A percentile compares a stretch with the other conserved stretches of the same genome.
These are phyloP conservation scores for Channa striata DNA, from an alignment of 2,797 vertebrate genomes.

Conservation along the genomic window DNA sequence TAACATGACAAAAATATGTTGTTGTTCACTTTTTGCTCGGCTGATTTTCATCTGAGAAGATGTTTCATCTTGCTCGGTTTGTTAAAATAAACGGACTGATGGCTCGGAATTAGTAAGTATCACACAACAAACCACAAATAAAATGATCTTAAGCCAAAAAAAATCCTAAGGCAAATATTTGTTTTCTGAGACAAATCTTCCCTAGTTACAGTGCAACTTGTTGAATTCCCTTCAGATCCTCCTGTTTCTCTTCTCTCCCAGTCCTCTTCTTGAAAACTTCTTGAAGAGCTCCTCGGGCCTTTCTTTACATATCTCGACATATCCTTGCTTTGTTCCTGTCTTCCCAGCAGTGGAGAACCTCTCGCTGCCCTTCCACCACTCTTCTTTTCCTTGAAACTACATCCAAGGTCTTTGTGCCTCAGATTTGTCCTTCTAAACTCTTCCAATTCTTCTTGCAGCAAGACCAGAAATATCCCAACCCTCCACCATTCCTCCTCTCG, in stretches of 20 bases:
- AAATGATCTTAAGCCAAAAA: not conserved
- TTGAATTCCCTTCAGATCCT: slow-evolving; percentile 22
- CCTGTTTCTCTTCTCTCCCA: slow-evolving; percentile 7
- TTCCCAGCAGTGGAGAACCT: slow-evolving; percentile 22
- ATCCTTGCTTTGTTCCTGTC: slow-evolving; percentile 40
- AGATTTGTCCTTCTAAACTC: slow-evolving; percentile 57
- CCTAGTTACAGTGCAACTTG: slow-evolving; percentile 11
- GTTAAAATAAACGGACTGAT: not conserved
- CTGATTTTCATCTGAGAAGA: slow-evolving; percentile 1
- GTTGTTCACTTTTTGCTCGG: not conserved
- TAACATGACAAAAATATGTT: not conserved
- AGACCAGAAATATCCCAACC: slow-evolving; percentile 69
- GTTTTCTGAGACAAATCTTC: not conserved
- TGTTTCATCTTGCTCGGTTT: not conserved
- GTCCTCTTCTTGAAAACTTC: slow-evolving; percentile 1
- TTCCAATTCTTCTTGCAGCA: slow-evolving; percentile 44
- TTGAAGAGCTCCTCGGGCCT: slow-evolving; percentile 32
- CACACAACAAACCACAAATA: not conserved
- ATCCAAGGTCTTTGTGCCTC: slow-evolving; percentile 49
- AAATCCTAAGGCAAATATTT: not conserved
- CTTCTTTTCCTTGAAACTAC: slow-evolving; percentile 53
- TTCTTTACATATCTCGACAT: slow-evolving; percentile 38
- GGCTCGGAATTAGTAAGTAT: not conserved
- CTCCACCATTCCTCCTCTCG: slow-evolving; percentile 50
- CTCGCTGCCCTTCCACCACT: slow-evolving; percentile 17